Percentiles rank a stretch among this genome's conserved stretches.
These are phyloP conservation scores for Pasiphila rectangulata DNA, from an alignment of 2,888 invertebrate genomes.

Conservation along the genomic window DNA sequence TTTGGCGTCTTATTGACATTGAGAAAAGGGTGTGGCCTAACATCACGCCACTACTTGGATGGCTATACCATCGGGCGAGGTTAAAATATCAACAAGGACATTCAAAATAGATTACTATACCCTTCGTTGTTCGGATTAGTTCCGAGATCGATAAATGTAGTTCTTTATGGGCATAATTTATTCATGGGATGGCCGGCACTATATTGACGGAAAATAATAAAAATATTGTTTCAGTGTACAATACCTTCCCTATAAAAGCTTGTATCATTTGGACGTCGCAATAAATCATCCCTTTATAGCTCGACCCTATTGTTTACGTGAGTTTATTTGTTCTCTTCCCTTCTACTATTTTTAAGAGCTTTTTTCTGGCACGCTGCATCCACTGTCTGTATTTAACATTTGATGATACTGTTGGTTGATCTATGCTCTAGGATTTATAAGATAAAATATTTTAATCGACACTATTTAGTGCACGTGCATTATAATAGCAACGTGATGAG, in stretches of 20 bases:
- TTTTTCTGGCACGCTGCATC: conserved; percentile 38
- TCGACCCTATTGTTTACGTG: conserved; percentile 54
- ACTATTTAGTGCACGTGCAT: too few relatives aligned
- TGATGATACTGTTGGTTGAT: not conserved
- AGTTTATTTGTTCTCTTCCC: conserved; percentile 56
- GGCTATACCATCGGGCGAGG: conserved; percentile 41
- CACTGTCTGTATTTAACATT: not conserved
- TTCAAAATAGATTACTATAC: conserved; percentile 10
- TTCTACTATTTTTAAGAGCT: conserved; percentile 43
- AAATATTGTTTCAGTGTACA: conserved; percentile 6
- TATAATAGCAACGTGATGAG: too few relatives aligned
- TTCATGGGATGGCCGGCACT: not conserved
- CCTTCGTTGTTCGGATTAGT: conserved; percentile 1
- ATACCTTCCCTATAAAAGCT: conserved; percentile 34
- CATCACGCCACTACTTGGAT: conserved; percentile 41
- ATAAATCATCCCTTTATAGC: conserved; percentile 74
- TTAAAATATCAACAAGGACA: conserved; percentile 30
- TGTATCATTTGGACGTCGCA: conserved; percentile 54
- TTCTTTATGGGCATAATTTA: not conserved
- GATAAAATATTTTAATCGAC: too few relatives aligned
- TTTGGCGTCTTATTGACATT: conserved; percentile 27
- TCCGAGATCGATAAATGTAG: conserved; percentile 1
- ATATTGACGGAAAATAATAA: conserved; percentile 1
- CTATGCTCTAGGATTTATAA: not conserved
- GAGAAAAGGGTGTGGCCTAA: conserved; percentile 41